Conservation (phyloP, 2,888 invertebrate species). For the Nomada fabriciana region DNA sequence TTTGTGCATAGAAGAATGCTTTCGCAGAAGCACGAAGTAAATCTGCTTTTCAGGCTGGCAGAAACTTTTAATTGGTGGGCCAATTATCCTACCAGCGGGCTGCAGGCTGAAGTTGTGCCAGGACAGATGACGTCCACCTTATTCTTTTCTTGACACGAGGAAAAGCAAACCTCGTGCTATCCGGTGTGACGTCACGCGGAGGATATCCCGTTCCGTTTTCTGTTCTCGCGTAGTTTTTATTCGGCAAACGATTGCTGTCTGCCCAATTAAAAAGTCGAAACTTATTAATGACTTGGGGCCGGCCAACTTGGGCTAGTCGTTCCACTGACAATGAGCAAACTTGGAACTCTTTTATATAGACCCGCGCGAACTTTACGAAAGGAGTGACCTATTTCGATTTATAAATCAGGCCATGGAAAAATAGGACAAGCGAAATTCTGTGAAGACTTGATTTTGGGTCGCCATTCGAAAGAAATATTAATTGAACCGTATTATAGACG, state of each 20-base stretch:
- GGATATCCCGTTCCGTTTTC: too few species aligned
- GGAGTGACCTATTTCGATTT: constrained; percentile 4
- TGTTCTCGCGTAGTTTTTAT: constrained; percentile 14
- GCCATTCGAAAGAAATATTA: too few species aligned
- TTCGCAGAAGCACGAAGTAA: constrained; percentile 50
- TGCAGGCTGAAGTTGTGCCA: not conserved
- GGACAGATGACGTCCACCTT: constrained; percentile 38
- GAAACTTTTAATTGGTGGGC: constrained; percentile 71
- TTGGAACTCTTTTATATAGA: not conserved
- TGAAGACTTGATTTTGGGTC: not conserved
- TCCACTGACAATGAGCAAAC: not conserved
- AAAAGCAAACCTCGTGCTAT: constrained; percentile 23
- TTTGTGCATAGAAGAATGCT: constrained; percentile 40
- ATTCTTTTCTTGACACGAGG: constrained; percentile 44
- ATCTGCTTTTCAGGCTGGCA: constrained; percentile 34
- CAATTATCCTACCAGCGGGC: constrained; percentile 59
- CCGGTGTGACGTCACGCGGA: constrained; percentile 1
- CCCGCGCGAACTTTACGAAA: not conserved
- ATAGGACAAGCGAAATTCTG: not conserved
- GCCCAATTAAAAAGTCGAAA: constrained; percentile 37
- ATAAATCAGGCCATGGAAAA: not conserved
- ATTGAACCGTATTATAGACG: too few species aligned
- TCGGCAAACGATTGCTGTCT: not conserved
- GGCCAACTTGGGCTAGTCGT: constrained; percentile 11
- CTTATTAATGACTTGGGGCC: constrained; percentile 24